Evolutionary conservation across 2,888 invertebrate species (phyloP).

Genomic region (Cosmopolites sordidus): DNA sequence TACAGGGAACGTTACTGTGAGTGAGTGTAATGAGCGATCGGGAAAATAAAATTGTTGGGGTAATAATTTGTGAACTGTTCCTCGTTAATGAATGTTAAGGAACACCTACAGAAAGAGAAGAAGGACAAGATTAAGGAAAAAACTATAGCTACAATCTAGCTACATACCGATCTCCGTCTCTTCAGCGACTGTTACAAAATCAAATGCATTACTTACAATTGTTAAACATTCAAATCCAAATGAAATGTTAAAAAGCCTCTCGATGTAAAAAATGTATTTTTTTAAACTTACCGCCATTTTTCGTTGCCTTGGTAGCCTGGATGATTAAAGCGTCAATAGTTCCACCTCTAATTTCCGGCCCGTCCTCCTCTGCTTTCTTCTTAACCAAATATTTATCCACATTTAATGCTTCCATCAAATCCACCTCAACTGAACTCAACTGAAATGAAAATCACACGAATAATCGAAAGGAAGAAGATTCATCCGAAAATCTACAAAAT

Average conservation of each 20-base stretch:
- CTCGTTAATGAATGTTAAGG: no score
- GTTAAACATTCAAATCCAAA: no score
- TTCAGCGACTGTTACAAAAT: not conserved
- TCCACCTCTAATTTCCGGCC: constrained; percentile 89
- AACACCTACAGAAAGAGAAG: not conserved
- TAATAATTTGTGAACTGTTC: no score
- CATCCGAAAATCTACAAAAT: no score
- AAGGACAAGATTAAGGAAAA: not conserved
- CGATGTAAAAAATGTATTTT: not conserved
- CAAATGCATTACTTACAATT: not conserved
- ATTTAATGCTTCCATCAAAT: constrained; percentile 75
- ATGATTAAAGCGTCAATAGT: constrained; percentile 91
- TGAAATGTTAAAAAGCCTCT: not conserved
- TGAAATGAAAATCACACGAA: constrained; percentile 11
- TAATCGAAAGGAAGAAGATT: no score
- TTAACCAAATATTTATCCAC: constrained; percentile 74
- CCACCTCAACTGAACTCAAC: constrained; percentile 44
- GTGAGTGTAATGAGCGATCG: no score
- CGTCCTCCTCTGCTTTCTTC: constrained; percentile 78
- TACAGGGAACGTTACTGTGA: no score
- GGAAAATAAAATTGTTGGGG: no score
- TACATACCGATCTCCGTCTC: constrained; percentile 2
- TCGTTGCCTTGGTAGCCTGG: constrained; percentile 92
- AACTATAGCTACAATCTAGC: not conserved
- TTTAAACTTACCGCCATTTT: constrained; percentile 57